Conservation (phyloP, 2,797 vertebrate species). For the Epinephelus coioides region DNA sequence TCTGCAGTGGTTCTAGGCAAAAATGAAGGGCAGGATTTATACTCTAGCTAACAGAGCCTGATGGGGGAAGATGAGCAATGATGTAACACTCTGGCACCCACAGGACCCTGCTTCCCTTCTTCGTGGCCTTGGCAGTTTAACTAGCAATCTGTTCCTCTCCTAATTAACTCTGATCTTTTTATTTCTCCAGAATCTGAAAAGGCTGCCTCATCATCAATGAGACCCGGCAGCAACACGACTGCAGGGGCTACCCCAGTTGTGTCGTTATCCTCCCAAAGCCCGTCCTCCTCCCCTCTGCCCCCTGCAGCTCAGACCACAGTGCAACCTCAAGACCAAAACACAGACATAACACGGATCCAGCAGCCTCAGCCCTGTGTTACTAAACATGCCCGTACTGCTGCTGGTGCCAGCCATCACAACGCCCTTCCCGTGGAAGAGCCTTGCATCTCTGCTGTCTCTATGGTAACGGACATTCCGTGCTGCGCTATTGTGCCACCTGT, state of each 20-base stretch:
- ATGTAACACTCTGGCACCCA: slow-evolving; percentile 62
- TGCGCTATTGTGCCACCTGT: slow-evolving; percentile 85
- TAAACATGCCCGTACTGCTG: slow-evolving; percentile 41
- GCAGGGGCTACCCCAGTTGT: slow-evolving; percentile 43
- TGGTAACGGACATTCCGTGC: slow-evolving; percentile 85
- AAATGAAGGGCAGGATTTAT: slow-evolving; percentile 88
- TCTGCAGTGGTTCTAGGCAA: slow-evolving; percentile 68
- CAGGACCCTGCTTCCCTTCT: slow-evolving; percentile 52
- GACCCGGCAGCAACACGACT: slow-evolving; percentile 51
- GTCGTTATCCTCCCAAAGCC: slow-evolving; percentile 63
- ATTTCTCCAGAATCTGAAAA: slow-evolving; percentile 75
- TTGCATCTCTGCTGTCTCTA: slow-evolving; percentile 77
- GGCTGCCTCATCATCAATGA: slow-evolving; percentile 52
- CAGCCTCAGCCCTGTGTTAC: slow-evolving; percentile 66
- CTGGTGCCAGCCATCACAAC: slow-evolving; percentile 44
- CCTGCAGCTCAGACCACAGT: slow-evolving; percentile 48
- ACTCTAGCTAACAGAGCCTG: slow-evolving; percentile 91
- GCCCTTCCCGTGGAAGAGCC: slow-evolving; percentile 76
- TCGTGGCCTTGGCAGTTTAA: slow-evolving; percentile 43
- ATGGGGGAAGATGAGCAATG: slow-evolving; percentile 60
- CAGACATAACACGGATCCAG: slow-evolving; percentile 58
- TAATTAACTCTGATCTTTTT: slow-evolving; percentile 50
- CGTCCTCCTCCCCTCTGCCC: slow-evolving; percentile 39
- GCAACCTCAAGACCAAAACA: slow-evolving; percentile 64
- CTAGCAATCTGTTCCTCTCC: slow-evolving; percentile 28